Evolutionary conservation across 2,113 vertebrate genomes (phyloP).

Genomic region (Oryctolagus cuniculus): DNA sequence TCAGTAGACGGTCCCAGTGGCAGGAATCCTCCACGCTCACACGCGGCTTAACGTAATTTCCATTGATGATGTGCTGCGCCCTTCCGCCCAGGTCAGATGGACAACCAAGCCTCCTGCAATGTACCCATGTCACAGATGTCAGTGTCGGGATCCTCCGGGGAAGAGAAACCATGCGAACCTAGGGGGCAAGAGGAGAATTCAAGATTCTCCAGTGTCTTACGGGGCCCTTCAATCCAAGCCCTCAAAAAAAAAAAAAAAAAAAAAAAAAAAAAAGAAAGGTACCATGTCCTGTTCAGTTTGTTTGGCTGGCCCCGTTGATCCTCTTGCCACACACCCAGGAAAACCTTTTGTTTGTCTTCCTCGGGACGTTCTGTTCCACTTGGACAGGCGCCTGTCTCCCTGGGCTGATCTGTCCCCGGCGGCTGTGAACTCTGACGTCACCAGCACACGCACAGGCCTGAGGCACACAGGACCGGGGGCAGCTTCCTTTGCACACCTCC

Average conservation of each 20-base stretch:
- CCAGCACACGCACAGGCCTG: background rate
- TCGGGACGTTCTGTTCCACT: background rate
- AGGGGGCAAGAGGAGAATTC: background rate
- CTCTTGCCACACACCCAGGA: background rate
- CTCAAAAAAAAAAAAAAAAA: too few relatives aligned
- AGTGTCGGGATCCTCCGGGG: background rate
- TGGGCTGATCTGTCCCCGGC: background rate
- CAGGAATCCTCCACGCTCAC: rapidly evolving
- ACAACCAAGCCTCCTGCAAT: too few relatives aligned
- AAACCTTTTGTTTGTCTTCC: background rate
- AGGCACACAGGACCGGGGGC: too few relatives aligned
- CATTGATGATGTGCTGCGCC: rapidly evolving
- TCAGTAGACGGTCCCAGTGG: rapidly evolving
- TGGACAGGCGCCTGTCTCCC: background rate
- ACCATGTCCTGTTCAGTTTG: too few relatives aligned
- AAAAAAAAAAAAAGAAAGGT: too few relatives aligned
- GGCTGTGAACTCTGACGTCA: too few relatives aligned
- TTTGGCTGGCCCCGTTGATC: background rate
- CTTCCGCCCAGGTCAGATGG: background rate
- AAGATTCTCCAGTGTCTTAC: background rate
- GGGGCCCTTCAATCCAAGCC: too few relatives aligned
- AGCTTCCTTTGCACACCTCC: too few relatives aligned
- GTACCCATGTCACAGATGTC: background rate
- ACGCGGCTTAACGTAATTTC: too few relatives aligned
- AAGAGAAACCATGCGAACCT: background rate